Evolutionary conservation across 2,888 invertebrate genomes (phyloP).

Genomic region (Tryphoninae sp.): DNA sequence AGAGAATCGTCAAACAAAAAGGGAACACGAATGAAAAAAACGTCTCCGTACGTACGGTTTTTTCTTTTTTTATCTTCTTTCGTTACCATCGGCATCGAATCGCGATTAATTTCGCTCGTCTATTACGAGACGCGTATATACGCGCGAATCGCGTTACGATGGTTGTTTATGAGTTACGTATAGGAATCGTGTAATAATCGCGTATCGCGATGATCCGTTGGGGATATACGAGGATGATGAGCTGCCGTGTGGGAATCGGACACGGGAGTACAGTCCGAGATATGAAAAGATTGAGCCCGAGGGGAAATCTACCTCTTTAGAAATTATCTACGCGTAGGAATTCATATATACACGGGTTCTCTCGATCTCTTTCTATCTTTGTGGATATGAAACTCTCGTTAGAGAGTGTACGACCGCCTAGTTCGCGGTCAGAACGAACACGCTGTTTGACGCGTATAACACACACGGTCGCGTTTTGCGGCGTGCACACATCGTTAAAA

Average conservation of each 20-base stretch:
- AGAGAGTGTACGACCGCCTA: slow-evolving; percentile 49
- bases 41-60: background rate
- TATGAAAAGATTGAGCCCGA: slow-evolving; percentile 3
- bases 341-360: background rate
- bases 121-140: slow-evolving; percentile 17
- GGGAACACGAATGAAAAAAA: background rate
- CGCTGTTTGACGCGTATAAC: slow-evolving; percentile 58
- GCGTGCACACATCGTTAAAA: slow-evolving; percentile 9
- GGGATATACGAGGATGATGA: slow-evolving; percentile 17
- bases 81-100: slow-evolving; percentile 30
- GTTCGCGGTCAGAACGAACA: slow-evolving; percentile 58
- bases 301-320: background rate
- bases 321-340: slow-evolving; percentile 7
- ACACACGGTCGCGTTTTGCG: slow-evolving; percentile 37
- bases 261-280: slow-evolving; percentile 29
- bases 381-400: slow-evolving; percentile 45
- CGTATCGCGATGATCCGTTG: slow-evolving; percentile 43
- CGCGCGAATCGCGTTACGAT: slow-evolving; percentile 35
- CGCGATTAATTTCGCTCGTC: slow-evolving; percentile 42
- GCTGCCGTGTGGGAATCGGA: slow-evolving; percentile 31
- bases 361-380: background rate
- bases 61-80: background rate
- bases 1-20: background rate
- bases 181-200: slow-evolving; percentile 1
- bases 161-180: slow-evolving; percentile 38